Conservation (phyloP, 2,797 vertebrate species). For the Sphenopsis melanotis region DNA sequence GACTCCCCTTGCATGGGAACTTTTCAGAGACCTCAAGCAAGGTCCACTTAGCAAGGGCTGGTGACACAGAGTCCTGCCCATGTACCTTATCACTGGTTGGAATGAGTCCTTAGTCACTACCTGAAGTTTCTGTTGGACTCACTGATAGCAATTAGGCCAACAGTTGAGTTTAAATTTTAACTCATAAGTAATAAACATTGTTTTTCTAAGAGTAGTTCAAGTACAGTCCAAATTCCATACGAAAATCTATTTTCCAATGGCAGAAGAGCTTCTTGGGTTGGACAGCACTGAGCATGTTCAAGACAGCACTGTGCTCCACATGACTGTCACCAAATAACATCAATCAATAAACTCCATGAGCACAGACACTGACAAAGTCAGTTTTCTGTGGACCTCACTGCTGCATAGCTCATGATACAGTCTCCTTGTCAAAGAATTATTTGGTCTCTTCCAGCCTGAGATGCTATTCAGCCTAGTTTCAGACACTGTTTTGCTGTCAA, state of each 20-base stretch:
- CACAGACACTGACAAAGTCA: not conserved
- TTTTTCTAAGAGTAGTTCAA: not conserved
- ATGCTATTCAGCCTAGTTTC: not conserved
- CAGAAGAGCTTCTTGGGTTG: not conserved
- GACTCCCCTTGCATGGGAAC: not conserved
- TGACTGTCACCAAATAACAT: not conserved
- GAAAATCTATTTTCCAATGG: not conserved
- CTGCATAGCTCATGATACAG: not conserved
- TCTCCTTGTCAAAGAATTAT: not conserved
- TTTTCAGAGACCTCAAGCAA: not conserved
- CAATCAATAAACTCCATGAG: not conserved
- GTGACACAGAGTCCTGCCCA: not conserved
- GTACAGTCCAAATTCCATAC: not conserved
- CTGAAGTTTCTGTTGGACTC: not conserved
- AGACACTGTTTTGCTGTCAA: not conserved
- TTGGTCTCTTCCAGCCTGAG: not conserved
- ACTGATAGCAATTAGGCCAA: not conserved
- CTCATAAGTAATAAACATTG: not conserved
- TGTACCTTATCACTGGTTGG: not conserved
- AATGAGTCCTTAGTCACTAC: not conserved
- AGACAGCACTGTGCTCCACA: not conserved
- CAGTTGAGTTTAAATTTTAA: constrained; percentile 15
- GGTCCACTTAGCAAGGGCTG: not conserved
- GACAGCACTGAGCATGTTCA: not conserved
- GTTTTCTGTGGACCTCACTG: not conserved